Evolutionary conservation across 2,888 invertebrate species (phyloP), one percentile per base, ranked within the genome.

Genomic region (Norana najaformis): DNA sequence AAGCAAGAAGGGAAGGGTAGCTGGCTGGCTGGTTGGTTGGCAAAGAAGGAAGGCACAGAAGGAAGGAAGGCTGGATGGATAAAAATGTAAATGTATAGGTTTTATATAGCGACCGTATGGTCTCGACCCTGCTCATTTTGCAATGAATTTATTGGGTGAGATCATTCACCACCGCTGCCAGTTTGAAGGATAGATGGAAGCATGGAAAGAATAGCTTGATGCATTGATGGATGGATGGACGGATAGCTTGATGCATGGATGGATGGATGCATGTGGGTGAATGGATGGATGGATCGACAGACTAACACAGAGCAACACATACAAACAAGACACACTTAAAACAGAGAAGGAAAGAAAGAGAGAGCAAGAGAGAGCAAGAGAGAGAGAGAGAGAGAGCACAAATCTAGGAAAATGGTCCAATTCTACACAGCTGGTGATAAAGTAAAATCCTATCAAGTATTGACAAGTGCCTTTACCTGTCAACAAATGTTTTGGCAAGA

Each of bases 401-500:
- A 69, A 69, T 69, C 69, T n/a, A 69, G 0, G 69, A 30, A 69
- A 69, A 8, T n/a, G 8, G 0, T 69, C 69, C 69, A 8, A n/a
- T 6, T 23, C 20, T 69, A n/a, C 30, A 69, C 30, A 69, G 69
- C 11, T n/a, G 6, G 8, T n/a, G 6, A 69, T n/a, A n/a, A 69
- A 69, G 16, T 69, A 69, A n/a, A 69, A 23, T 11, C 11, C 8
- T n/a, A n/a, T 69, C 69, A n/a, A n/a, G 69, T 0, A 69, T 23
- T 20, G 23, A 1, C 47, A 47, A n/a, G 1, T 47, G 47, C 8
- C 53, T 93, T 92, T 92, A 95, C 95, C 94, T 94, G 93, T 97
- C 97, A 83, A 96, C 96, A 92, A 99, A 96, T 90, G 97, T 96
- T 95, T 98, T 97, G 90, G 98, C 98, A 94, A 99, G 97, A 95